Evolutionary conservation across 2,888 invertebrate species (phyloP), one percentile per base, ranked within the genome.

Genomic region (Cecidostiba fungosa): DNA sequence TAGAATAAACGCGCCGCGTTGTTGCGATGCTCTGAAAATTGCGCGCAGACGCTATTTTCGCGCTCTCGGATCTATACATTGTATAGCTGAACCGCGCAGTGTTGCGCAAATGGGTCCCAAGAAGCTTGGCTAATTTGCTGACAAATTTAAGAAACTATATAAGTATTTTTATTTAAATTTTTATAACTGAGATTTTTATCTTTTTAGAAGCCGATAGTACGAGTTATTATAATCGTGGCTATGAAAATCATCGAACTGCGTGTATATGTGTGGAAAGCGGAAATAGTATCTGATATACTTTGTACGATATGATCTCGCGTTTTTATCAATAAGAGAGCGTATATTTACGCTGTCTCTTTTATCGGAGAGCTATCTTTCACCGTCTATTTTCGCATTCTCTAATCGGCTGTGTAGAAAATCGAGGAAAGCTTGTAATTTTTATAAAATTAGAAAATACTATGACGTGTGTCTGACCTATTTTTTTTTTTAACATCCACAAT

Each of bases 81-180:
- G 59, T 59, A 59, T 54, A 54, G 16, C 16, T n/a, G 16, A n/a
- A n/a, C n/a, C 12, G 59, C 8, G 23, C 3, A n/a, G n/a, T 3
- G 59, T 59, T 59, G 59, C n/a, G 59, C 59, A 59, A 59, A 59
- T 59, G 10, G n/a, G 5, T 59, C 23, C 23, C 23, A 23, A 23
- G 59, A 23, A 59, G 59, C 23, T 59, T 59, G 59, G 59, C 59
- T 59, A 59, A 59, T 59, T 59, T 59, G 59, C 59, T 59, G 59
- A 59, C 59, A 59, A 59, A 59, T 59, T 23, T 59, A 59, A 59
- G 23, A n/a, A 59, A 23, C 23, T 59, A 8, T n/a, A 10, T 8
- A 8, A 23, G 59, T 1, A 10, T 23, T 59, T 23, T 19, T 16
- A 3, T 50, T 19, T 50, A 4, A 1, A 39, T 39, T 39, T 8